Evolutionary conservation across 2,797 vertebrate genomes (phyloP).

Genomic region (Galaxias olidus): DNA sequence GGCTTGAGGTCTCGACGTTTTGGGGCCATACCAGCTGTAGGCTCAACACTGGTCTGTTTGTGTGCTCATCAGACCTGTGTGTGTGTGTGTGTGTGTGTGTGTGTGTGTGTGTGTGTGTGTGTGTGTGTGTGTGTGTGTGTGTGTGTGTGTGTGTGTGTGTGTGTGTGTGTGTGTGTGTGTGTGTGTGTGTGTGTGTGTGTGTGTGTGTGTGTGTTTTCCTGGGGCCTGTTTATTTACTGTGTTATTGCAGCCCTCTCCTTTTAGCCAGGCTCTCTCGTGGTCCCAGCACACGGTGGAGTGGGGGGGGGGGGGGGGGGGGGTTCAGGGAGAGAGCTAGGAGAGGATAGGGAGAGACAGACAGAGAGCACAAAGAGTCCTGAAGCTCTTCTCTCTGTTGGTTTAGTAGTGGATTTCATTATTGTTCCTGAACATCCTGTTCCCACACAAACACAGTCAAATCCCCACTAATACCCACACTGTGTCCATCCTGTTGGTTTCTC

Average conservation of each 20-base stretch:
- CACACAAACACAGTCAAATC: constrained; percentile 31
- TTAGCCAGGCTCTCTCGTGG: constrained; percentile 20
- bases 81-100: constrained; percentile 1
- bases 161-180: constrained; percentile 1
- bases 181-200: background rate
- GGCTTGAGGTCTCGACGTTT: background rate
- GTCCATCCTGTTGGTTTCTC: no score
- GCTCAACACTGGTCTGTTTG: constrained; percentile 8
- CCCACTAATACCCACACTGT: constrained; percentile 13
- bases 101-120: constrained; percentile 1
- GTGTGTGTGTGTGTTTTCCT: constrained; percentile 5
- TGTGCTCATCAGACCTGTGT: background rate
- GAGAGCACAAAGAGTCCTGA: constrained; percentile 10
- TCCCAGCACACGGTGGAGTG: background rate
- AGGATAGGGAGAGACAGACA: constrained; percentile 1
- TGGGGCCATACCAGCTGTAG: background rate
- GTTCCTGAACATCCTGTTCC: constrained; percentile 42
- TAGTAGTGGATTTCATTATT: constrained; percentile 38
- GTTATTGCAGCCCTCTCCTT: constrained; percentile 40
- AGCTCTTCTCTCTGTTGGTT: constrained; percentile 33
- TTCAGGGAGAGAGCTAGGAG: constrained; percentile 1
- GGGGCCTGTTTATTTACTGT: constrained; percentile 47
- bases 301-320: background rate
- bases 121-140: background rate
- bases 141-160: background rate